Evolutionary conservation across 2,113 vertebrate species (phyloP).

Genomic region (Malurus alboscapulatus): DNA sequence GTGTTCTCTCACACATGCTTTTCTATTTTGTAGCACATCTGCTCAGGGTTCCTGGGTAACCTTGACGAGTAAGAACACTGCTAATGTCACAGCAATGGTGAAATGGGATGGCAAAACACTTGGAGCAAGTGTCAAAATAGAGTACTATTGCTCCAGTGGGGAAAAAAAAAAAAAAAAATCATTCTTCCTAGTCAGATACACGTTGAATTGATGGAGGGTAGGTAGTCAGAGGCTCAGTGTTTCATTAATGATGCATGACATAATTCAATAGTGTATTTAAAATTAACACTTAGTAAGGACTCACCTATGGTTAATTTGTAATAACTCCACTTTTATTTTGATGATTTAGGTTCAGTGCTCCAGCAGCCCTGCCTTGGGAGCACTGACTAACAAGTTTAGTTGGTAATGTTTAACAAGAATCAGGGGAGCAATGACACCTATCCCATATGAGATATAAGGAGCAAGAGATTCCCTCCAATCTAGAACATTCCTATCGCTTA

Average conservation of each 20-base stretch:
- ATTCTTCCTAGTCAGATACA: neutral
- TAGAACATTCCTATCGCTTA: neutral
- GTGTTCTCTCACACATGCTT: neutral
- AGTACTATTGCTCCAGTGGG: neutral
- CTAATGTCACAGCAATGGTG: accelerated
- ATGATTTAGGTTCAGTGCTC: neutral
- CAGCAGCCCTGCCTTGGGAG: neutral
- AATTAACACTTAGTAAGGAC: neutral
- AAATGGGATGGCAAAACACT: neutral
- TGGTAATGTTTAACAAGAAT: neutral
- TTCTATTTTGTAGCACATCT: neutral
- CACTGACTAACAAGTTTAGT: neutral
- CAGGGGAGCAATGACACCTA: neutral
- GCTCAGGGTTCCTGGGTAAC: neutral
- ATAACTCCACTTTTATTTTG: neutral
- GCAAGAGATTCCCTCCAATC: neutral
- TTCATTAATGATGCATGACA: neutral
- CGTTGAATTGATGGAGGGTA: neutral
- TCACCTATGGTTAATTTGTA: neutral
- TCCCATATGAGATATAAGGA: neutral
- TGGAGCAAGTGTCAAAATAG: neutral
- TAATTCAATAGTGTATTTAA: neutral
- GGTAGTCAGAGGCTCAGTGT: neutral
- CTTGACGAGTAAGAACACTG: neutral
- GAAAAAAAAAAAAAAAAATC: neutral